phyloP scores from a whole-genome alignment of 2,797 vertebrate species.

The Acanthiza pusilla region DNA sequence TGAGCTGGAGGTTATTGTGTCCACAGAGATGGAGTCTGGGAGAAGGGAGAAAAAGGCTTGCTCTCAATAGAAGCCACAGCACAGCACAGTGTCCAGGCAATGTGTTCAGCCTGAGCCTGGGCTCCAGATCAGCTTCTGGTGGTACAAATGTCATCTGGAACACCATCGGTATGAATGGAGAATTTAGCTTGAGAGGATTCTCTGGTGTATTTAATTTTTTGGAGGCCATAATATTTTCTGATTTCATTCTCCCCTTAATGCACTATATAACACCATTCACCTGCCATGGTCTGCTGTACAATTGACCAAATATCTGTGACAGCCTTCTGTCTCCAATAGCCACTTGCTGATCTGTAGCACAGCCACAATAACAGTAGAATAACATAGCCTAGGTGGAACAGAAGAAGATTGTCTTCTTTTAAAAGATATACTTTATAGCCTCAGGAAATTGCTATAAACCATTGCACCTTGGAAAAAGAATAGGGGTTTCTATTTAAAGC shows the following conservation, averaged over 20 bases:
- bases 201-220: not conserved
- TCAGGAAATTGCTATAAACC: constrained; percentile 18
- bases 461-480: constrained; percentile 5
- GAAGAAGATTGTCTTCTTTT: not conserved
- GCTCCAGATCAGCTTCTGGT: not conserved
- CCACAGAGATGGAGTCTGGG: not conserved
- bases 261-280: not conserved
- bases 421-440: not conserved
- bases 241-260: not conserved
- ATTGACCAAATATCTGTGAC: not conserved
- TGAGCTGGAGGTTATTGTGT: not conserved
- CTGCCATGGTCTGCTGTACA: not conserved
- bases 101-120: not conserved
- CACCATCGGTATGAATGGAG: not conserved
- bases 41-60: not conserved
- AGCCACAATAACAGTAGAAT: not conserved
- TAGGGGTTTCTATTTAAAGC: constrained; percentile 28
- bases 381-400: not conserved
- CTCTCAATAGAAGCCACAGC: not conserved
- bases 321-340: not conserved
- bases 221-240: not conserved
- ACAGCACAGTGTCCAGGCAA: not conserved
- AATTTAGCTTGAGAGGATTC: not conserved
- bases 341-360: not conserved
- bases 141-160: not conserved